Conservation (phyloP, 2,113 vertebrate genomes). For the Irena cyanogastra region DNA sequence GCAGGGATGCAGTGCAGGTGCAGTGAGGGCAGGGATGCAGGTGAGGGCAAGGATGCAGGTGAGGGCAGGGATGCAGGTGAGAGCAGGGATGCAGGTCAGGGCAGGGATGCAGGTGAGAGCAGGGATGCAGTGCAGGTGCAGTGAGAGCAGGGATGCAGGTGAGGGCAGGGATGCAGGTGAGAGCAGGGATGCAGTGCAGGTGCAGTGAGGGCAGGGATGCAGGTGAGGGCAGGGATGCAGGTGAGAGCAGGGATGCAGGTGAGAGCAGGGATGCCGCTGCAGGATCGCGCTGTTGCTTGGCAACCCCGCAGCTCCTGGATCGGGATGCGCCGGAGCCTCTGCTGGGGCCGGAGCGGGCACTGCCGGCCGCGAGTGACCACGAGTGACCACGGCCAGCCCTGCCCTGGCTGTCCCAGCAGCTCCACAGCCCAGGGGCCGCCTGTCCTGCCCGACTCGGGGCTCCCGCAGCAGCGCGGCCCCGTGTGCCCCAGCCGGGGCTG, state of each 20-base stretch:
- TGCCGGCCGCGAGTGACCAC: neutral
- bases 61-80: too few relatives aligned
- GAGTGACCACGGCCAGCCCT: neutral
- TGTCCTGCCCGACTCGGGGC: neutral
- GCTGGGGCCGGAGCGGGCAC: neutral
- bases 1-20: too few relatives aligned
- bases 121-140: too few relatives aligned
- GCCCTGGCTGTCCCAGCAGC: neutral
- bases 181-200: too few relatives aligned
- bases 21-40: too few relatives aligned
- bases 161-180: too few relatives aligned
- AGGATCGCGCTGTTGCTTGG: constrained; percentile 32
- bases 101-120: too few relatives aligned
- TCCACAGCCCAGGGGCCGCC: neutral
- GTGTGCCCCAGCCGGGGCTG: neutral
- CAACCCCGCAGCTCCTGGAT: constrained; percentile 22
- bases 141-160: too few relatives aligned
- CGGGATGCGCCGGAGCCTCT: neutral
- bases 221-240: too few relatives aligned
- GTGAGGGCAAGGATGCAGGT: too few relatives aligned
- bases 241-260: neutral
- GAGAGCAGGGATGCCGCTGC: neutral
- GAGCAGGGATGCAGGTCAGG: too few relatives aligned
- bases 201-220: too few relatives aligned
- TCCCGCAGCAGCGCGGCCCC: accelerated